Conservation (phyloP, 1,140 invertebrate species). For the Drosophila kepulauana region DNA sequence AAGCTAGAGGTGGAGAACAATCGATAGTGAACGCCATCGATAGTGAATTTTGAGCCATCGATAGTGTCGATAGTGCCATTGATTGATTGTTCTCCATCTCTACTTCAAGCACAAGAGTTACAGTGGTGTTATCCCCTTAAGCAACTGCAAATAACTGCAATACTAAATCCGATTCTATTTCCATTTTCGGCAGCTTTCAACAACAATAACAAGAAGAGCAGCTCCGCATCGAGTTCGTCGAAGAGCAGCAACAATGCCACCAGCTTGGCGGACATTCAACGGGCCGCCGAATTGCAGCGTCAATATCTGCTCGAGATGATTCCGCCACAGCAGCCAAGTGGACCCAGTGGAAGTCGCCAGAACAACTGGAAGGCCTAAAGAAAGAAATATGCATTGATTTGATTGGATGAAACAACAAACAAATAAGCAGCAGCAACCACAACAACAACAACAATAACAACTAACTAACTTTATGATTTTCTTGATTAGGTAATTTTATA, state of each 20-base stretch:
- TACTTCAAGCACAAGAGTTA: too few relatives aligned
- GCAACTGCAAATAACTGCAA: too few relatives aligned
- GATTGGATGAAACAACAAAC: neutral
- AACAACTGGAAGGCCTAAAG: constrained; percentile 85
- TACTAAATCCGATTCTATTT: neutral
- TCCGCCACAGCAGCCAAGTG: constrained; percentile 88
- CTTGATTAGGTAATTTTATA: constrained; percentile 80
- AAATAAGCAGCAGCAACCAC: neutral
- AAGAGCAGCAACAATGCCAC: constrained; percentile 86
- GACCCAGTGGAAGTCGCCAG: constrained; percentile 80
- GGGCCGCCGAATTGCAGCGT: constrained; percentile 95
- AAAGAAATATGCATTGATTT: neutral
- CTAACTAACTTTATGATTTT: constrained; percentile 65
- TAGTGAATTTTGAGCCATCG: too few relatives aligned
- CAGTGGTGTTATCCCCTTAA: too few relatives aligned
- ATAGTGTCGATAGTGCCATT: too few relatives aligned
- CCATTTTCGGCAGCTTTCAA: constrained; percentile 59
- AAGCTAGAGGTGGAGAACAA: neutral
- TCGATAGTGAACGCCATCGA: too few relatives aligned
- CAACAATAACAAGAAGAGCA: constrained; percentile 80
- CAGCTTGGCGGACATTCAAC: constrained; percentile 90
- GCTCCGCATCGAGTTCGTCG: constrained; percentile 68
- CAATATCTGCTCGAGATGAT: constrained; percentile 99
- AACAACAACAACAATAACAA: constrained; percentile 41
- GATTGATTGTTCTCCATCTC: too few relatives aligned